Percentiles rank a stretch among this genome's conserved stretches.
These are phyloP conservation scores for Drosophila tripunctata DNA, from an alignment of 2,888 invertebrate genomes.

Conservation along the genomic window DNA sequence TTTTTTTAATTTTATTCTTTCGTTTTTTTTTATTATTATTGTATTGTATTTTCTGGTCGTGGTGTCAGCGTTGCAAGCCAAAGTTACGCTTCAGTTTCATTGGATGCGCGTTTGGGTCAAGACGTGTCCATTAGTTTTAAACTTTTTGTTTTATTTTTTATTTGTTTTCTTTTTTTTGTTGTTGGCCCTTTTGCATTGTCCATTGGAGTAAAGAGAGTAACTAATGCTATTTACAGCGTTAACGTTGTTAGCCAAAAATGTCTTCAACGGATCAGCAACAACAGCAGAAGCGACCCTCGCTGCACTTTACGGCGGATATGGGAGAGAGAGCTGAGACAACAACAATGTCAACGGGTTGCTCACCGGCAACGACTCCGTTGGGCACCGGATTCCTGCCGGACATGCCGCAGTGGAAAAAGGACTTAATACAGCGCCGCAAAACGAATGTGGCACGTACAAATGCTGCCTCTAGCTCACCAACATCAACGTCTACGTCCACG, in stretches of 20 bases:
- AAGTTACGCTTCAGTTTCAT: conserved; percentile 49
- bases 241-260: conserved; percentile 45
- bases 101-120: conserved; percentile 54
- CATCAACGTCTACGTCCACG: no score
- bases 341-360: conserved; percentile 9
- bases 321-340: conserved; percentile 27
- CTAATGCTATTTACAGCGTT: conserved; percentile 67
- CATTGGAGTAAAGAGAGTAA: neutral
- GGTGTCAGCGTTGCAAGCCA: conserved; percentile 16
- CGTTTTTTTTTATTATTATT: neutral
- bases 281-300: conserved; percentile 38
- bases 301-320: conserved; percentile 33
- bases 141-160: no score
- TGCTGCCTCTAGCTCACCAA: conserved; percentile 47
- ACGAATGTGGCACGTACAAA: conserved; percentile 82
- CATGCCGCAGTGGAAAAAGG: conserved; percentile 93
- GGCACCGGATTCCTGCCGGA: conserved; percentile 72
- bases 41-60: neutral
- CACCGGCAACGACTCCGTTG: conserved; percentile 43
- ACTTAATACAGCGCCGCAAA: conserved; percentile 90
- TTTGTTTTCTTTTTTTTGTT: neutral
- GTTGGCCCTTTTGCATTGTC: neutral
- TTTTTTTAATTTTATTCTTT: neutral
- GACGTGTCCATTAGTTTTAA: conserved; percentile 51
- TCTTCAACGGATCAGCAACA: conserved; percentile 47